Percentiles rank a stretch among this genome's conserved stretches.
Conservation (phyloP, 53 echinoderm and acorn worm species). For the Stichopus horrens region DNA sequence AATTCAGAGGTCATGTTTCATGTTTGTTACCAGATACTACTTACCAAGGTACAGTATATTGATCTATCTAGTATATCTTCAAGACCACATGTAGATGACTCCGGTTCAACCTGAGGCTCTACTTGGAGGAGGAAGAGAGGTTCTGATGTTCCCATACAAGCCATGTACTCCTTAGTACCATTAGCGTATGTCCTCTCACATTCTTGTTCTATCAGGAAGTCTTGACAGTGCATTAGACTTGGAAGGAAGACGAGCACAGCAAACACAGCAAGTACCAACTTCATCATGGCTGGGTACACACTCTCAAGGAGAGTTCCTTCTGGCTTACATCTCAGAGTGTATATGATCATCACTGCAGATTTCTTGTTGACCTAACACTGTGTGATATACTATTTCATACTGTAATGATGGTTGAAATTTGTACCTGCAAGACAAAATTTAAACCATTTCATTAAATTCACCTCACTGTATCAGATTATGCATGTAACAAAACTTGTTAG, state of each 20-base stretch:
- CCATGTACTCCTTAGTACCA: conserved; percentile 68
- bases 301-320: neutral
- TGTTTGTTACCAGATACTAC: neutral
- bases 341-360: neutral
- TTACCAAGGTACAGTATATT: conserved; percentile 77
- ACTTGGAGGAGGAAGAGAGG: conserved; percentile 60
- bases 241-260: neutral
- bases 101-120: conserved; percentile 64
- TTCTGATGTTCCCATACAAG: conserved; percentile 66
- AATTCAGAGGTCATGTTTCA: too few relatives aligned
- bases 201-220: neutral
- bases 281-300: neutral
- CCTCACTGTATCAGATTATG: too few relatives aligned
- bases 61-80: conserved; percentile 46
- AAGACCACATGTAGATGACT: conserved; percentile 78
- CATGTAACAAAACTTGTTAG: too few relatives aligned
- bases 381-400: too few relatives aligned
- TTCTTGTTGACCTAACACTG: neutral
- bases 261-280: conserved; percentile 7
- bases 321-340: neutral
- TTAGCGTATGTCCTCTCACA: conserved; percentile 64
- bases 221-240: neutral
- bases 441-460: too few relatives aligned
- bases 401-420: too few relatives aligned
- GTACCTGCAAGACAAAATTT: too few relatives aligned